Evolutionary conservation across 2,113 vertebrate species (phyloP), one percentile per base, ranked within the genome.

Genomic region (Calyptommatus sinebrachiatus): DNA sequence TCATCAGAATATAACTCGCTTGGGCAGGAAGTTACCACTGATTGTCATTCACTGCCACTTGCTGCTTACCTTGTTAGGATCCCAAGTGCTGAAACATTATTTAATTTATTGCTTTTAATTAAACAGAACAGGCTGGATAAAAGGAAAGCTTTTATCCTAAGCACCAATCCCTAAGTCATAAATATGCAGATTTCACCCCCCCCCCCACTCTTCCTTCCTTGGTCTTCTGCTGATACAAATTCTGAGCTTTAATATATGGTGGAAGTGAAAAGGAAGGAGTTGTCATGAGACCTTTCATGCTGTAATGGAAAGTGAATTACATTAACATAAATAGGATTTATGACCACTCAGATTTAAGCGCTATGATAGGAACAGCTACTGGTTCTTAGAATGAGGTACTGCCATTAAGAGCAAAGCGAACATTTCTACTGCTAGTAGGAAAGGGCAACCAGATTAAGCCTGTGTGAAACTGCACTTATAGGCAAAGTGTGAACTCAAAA

Each of bases 71-170:
- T 87, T 76, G 11, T 45, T 16, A 73, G 85, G 60, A 82, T 88
- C 74, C 82, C 60, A 80, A 76, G 73, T 81, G 18, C 60, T 77
- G 8, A 67, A 41, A 63, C 5, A 9, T 75, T 79, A 70, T 77
- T 76, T 66, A 82, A 82, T 72, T 41, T 72, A 69, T 70, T 82
- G 31, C 75, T 86, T 79, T 62, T 66, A 85, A 84, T 60, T 0
- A 1, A 79, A 78, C n/a, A 76, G 46, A 84, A 89, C 78, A 20
- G 4, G 28, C 22, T 0, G 0, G 29, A 61, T 80, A 65, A 86
- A 84, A 84, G 46, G 85, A 0, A 8, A 71, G 45, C 1, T 88
- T 83, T 84, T 76, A 69, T 10, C 24, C 78, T 84, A 63, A 80
- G 75, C 24, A 11, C 46, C 20, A 83, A 7, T 76, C 62, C 1